A percentile compares a stretch with the other conserved stretches of the same genome.
Evolutionary conservation across 1,140 invertebrate genomes (phyloP).

Genomic region (Camponotus pennsylvanicus): DNA sequence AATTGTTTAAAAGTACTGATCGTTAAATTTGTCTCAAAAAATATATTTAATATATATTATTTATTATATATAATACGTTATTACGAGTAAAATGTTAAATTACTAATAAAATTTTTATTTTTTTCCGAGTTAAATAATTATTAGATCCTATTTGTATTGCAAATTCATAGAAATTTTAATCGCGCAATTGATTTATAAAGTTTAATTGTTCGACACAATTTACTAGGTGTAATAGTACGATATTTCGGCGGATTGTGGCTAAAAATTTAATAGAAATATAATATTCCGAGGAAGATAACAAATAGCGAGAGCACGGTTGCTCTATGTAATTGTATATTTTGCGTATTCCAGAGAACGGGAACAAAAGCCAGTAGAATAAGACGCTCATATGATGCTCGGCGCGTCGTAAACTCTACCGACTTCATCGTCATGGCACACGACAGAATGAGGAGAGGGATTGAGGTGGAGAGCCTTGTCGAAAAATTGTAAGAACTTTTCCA

Average conservation of each 20-base stretch:
- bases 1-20: neutral
- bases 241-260: neutral
- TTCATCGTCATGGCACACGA: neutral
- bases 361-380: constrained; percentile 50
- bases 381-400: constrained; percentile 29
- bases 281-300: neutral
- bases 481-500: constrained; percentile 77
- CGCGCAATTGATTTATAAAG: neutral
- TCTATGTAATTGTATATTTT: constrained; percentile 14
- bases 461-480: constrained; percentile 58
- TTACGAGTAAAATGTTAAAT: neutral
- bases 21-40: neutral
- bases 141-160: neutral
- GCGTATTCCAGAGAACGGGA: constrained; percentile 49
- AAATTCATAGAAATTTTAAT: neutral
- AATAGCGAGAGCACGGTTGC: neutral
- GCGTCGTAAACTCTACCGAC: constrained; percentile 42
- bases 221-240: neutral
- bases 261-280: constrained; percentile 18
- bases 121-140: neutral
- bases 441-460: neutral
- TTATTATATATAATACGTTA: neutral
- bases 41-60: neutral
- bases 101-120: constrained; percentile 1
- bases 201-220: neutral